These are phyloP conservation scores for Mustelus asterias DNA, from an alignment of 2,113 vertebrate species.

Conservation along the genomic window DNA sequence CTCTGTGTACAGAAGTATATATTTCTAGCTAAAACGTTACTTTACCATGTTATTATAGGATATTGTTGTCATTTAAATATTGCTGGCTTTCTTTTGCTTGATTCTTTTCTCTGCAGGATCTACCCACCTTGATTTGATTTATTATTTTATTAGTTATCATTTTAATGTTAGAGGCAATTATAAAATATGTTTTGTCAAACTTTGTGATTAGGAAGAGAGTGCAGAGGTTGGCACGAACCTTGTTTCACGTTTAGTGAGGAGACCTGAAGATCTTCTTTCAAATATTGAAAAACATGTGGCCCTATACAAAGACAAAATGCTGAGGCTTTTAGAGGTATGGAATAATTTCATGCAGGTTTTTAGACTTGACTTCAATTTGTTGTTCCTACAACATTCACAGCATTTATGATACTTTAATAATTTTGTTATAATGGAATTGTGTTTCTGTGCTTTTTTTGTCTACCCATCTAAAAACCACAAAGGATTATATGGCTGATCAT, in stretches of 20 bases:
- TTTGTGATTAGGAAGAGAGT: slow-evolving; percentile 43
- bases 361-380: not conserved
- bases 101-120: not conserved
- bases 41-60: not conserved
- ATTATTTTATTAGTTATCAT: not conserved
- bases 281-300: slow-evolving; percentile 55
- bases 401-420: not conserved
- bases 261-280: slow-evolving; percentile 64
- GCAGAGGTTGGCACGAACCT: slow-evolving; percentile 46
- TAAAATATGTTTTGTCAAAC: not conserved
- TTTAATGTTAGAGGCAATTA: not conserved
- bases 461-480: slow-evolving; percentile 33
- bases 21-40: not conserved
- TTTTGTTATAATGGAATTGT: not conserved
- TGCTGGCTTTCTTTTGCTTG: not conserved
- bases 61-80: not conserved
- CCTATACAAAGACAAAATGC: slow-evolving; percentile 67
- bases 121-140: not conserved
- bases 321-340: slow-evolving; percentile 72
- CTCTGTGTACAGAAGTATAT: not conserved
- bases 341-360: not conserved
- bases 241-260: slow-evolving; percentile 63
- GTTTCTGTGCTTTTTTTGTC: not conserved
- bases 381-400: slow-evolving; percentile 40
- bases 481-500: slow-evolving; percentile 75